phyloP scores from a whole-genome alignment of 2,797 vertebrate species.

The Argentina silus region DNA sequence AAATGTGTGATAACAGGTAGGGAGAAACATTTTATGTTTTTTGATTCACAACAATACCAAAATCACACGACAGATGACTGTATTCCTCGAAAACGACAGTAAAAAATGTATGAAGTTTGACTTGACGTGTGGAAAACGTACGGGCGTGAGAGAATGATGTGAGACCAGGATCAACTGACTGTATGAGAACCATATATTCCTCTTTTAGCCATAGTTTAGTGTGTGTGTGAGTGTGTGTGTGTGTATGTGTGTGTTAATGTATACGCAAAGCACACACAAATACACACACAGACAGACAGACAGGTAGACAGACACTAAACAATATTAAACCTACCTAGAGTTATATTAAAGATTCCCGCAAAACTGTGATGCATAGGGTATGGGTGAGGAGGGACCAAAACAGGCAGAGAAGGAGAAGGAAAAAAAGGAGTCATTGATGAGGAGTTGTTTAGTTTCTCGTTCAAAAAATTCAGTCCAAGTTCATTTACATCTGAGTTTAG shows the following conservation, averaged over 20 bases:
- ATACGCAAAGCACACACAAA: slow-evolving; percentile 83
- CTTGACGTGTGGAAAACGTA: slow-evolving; percentile 45
- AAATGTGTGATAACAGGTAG: slow-evolving; percentile 31
- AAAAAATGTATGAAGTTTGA: slow-evolving; percentile 60
- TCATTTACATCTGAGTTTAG: slow-evolving; percentile 71
- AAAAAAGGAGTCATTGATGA: slow-evolving; percentile 70
- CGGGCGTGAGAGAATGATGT: slow-evolving; percentile 40
- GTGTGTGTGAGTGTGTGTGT: slow-evolving; percentile 71
- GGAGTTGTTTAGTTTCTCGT: slow-evolving; percentile 62
- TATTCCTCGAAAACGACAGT: slow-evolving; percentile 53
- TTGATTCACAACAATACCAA: slow-evolving; percentile 23
- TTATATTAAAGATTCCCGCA: slow-evolving; percentile 82
- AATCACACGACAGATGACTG: slow-evolving; percentile 26
- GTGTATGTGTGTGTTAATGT: slow-evolving; percentile 82
- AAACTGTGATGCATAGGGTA: slow-evolving; percentile 80
- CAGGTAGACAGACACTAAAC: slow-evolving; percentile 85
- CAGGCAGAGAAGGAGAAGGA: slow-evolving; percentile 64
- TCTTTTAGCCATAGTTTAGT: slow-evolving; percentile 62
- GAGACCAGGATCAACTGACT: slow-evolving; percentile 56
- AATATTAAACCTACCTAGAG: slow-evolving; percentile 85
- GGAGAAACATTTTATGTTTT: slow-evolving; percentile 27
- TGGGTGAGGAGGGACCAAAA: slow-evolving; percentile 75
- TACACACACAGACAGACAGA: slow-evolving; percentile 81
- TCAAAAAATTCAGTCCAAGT: slow-evolving; percentile 77
- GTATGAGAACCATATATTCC: slow-evolving; percentile 29